Evolutionary conservation across 1,140 invertebrate species (phyloP).

Genomic region (Diachasmimorpha longicaudata): DNA sequence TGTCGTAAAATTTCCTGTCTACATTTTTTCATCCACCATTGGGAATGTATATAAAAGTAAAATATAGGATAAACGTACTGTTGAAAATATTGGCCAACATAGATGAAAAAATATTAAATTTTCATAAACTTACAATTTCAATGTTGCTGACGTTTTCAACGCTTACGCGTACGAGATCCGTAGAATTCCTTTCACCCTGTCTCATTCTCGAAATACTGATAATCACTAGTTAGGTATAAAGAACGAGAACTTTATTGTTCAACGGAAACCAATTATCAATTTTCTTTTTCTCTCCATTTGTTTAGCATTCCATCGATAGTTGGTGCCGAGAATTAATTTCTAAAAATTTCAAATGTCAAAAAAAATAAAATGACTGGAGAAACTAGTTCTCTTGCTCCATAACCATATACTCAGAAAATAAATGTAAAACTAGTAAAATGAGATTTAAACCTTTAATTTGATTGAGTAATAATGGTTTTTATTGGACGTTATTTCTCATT

Average conservation of each 20-base stretch:
- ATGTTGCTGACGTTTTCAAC: background rate
- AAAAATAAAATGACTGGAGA: background rate
- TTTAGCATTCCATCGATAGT: background rate
- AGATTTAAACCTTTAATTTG: background rate
- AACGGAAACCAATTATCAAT: background rate
- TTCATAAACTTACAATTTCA: background rate
- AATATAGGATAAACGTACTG: too few species aligned
- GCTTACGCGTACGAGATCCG: background rate
- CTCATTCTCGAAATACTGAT: background rate
- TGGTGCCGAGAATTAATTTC: background rate
- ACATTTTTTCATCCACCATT: too few species aligned
- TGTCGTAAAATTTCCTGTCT: too few species aligned
- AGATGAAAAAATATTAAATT: background rate
- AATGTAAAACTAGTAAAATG: too few species aligned
- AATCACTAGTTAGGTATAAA: background rate
- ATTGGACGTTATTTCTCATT: conserved; percentile 12
- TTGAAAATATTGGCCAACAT: too few species aligned
- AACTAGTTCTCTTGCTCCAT: background rate
- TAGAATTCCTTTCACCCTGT: conserved; percentile 1
- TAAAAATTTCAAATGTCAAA: background rate
- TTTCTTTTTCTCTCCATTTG: background rate
- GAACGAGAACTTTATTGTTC: background rate
- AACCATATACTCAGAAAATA: too few species aligned
- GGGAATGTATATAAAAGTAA: too few species aligned
- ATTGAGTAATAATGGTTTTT: background rate